phyloP scores from a whole-genome alignment of 2,888 invertebrate species.

The Ennomos erosarius region DNA sequence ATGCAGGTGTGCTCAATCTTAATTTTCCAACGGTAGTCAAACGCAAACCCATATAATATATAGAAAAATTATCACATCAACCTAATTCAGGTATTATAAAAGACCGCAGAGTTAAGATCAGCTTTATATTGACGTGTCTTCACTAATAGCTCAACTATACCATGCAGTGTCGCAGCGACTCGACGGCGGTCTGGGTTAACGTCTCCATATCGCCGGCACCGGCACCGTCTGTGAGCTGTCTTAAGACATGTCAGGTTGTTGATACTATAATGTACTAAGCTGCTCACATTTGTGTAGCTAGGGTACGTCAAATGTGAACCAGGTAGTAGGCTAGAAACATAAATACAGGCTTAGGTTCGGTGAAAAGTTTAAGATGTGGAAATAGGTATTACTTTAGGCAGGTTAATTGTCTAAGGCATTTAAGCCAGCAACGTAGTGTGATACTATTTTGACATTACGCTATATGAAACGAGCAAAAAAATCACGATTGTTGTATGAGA shows the following conservation, averaged over 20 bases:
- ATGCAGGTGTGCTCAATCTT: too few species aligned
- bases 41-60: too few species aligned
- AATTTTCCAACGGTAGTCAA: too few species aligned
- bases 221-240: conserved; percentile 48
- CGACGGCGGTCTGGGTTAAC: conserved; percentile 20
- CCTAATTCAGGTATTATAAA: too few species aligned
- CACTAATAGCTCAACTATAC: conserved; percentile 6
- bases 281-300: conserved; percentile 48
- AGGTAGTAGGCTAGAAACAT: too few species aligned
- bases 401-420: too few species aligned
- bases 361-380: neutral
- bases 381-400: too few species aligned
- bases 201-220: conserved; percentile 25
- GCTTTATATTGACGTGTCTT: neutral
- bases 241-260: conserved; percentile 68
- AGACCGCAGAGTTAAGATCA: neutral
- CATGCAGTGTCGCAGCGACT: conserved; percentile 2
- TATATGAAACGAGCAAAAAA: too few species aligned
- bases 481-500: too few species aligned
- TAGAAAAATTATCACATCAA: too few species aligned
- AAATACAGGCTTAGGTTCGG: conserved; percentile 1
- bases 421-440: too few species aligned
- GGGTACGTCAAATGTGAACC: conserved; percentile 22
- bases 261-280: conserved; percentile 64
- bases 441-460: too few species aligned